These are phyloP conservation scores for Thereva nobilitata DNA, from an alignment of 2,888 invertebrate species.

Conservation along the genomic window DNA sequence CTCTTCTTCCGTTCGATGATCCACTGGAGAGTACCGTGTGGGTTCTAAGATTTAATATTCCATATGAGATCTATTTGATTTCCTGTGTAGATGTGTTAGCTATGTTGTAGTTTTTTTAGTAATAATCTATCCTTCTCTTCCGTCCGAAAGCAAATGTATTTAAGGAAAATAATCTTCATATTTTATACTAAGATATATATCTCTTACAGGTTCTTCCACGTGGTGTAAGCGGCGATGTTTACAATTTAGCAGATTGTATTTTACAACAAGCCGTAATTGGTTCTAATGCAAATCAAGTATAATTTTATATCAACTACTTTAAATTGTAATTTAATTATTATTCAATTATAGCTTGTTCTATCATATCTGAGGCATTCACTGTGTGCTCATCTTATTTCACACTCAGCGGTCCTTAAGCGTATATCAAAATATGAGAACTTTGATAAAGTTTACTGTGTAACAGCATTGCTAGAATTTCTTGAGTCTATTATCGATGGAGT, in stretches of 20 bases:
- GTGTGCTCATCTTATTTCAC: conserved; percentile 87
- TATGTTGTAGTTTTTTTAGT: too few relatives aligned
- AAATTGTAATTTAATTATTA: background rate
- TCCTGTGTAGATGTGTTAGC: too few relatives aligned
- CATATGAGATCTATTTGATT: too few relatives aligned
- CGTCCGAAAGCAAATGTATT: background rate
- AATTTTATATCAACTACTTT: background rate
- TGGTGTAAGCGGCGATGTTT: conserved; percentile 93
- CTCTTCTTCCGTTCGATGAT: too few relatives aligned
- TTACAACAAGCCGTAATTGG: conserved; percentile 93
- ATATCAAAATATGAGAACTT: conserved; percentile 88
- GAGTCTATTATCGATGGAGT: conserved; percentile 69
- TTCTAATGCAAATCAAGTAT: conserved; percentile 77
- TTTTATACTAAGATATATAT: background rate
- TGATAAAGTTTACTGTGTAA: conserved; percentile 85
- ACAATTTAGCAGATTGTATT: conserved; percentile 89
- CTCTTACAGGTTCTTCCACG: conserved; percentile 69
- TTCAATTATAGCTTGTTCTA: conserved; percentile 70
- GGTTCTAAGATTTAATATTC: too few relatives aligned
- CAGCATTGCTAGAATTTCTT: conserved; percentile 82
- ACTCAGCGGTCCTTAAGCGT: conserved; percentile 84
- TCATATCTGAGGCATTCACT: conserved; percentile 92
- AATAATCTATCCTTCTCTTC: too few relatives aligned
- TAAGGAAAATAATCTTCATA: background rate
- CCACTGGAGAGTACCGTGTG: too few relatives aligned